These are phyloP conservation scores for Chamaedrilus cognettii DNA, from an alignment of 2,888 invertebrate genomes.

Conservation along the genomic window DNA sequence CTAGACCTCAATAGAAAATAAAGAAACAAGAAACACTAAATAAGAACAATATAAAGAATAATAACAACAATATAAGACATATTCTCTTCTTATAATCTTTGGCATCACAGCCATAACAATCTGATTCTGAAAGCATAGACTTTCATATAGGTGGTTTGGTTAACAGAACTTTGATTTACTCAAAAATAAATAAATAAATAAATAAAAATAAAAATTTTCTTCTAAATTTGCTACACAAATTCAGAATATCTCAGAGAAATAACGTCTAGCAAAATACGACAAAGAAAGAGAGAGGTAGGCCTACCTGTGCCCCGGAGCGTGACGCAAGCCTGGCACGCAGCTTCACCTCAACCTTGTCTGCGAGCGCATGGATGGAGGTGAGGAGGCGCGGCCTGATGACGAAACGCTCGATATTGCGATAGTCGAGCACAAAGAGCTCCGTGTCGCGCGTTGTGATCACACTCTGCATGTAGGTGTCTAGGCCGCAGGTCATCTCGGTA, in stretches of 20 bases:
- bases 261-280: background rate
- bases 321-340: conserved; percentile 32
- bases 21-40: no score
- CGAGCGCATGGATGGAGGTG: conserved; percentile 40
- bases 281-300: background rate
- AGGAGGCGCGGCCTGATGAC: conserved; percentile 37
- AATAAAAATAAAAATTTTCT: no score
- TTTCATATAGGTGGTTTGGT: no score
- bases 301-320: conserved; percentile 8
- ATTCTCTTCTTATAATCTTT: no score
- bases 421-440: conserved; percentile 41
- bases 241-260: background rate
- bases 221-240: no score
- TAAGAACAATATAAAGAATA: no score
- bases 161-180: no score
- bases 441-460: conserved; percentile 42
- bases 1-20: no score
- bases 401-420: conserved; percentile 41
- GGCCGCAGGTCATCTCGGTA: conserved; percentile 40
- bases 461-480: conserved; percentile 42
- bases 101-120: no score
- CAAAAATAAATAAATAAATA: no score
- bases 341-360: conserved; percentile 40
- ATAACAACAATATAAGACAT: no score
- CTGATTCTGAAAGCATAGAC: no score